phyloP scores from a whole-genome alignment of 1,140 invertebrate genomes.

The Choristoneura fumiferana region DNA sequence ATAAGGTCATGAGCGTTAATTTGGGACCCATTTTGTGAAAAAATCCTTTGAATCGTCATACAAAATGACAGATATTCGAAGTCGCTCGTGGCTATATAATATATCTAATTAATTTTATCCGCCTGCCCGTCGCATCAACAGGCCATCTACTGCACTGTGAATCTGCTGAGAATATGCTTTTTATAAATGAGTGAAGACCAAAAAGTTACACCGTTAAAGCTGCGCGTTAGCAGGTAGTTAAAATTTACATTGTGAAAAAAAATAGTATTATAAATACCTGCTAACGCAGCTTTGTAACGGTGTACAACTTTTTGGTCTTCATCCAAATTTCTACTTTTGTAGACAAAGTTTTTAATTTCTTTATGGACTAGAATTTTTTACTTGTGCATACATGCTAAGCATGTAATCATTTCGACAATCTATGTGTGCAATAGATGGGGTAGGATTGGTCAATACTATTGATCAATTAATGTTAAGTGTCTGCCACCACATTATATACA shows the following conservation, averaged over 20 bases:
- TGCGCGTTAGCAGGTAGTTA: too few relatives aligned
- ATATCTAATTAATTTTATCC: neutral
- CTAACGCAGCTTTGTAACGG: too few relatives aligned
- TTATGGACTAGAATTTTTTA: conserved; percentile 10
- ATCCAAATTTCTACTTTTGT: conserved; percentile 17
- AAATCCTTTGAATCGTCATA: too few relatives aligned
- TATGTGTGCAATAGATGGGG: conserved; percentile 39
- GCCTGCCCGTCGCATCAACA: neutral
- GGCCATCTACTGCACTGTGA: conserved; percentile 1
- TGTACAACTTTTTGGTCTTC: too few relatives aligned
- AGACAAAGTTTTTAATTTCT: conserved; percentile 11
- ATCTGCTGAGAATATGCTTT: conserved; percentile 3
- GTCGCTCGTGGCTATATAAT: too few relatives aligned
- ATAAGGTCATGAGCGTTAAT: too few relatives aligned
- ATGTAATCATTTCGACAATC: conserved; percentile 23
- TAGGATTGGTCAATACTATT: conserved; percentile 15
- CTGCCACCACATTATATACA: neutral
- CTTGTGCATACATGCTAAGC: conserved; percentile 8
- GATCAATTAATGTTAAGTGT: conserved; percentile 8
- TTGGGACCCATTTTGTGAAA: too few relatives aligned
- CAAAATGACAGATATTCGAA: too few relatives aligned
- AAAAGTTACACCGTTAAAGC: too few relatives aligned
- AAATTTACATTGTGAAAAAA: too few relatives aligned
- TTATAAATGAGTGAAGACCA: too few relatives aligned
- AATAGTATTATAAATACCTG: too few relatives aligned